These are phyloP conservation scores for Parasteatoda lunata DNA, from an alignment of 2,888 invertebrate species.

Conservation along the genomic window DNA sequence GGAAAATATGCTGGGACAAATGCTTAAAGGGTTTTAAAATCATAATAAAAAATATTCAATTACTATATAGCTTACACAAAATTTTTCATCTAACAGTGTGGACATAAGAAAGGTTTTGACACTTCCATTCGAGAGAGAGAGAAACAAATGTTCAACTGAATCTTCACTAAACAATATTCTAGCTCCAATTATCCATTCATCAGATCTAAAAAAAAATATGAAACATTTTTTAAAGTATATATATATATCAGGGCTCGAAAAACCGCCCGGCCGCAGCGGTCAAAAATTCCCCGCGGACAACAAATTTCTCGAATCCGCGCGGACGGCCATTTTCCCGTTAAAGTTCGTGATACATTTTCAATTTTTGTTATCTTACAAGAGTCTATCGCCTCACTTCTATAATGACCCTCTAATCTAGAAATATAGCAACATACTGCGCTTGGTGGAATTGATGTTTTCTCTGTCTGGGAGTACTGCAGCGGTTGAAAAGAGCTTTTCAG, in stretches of 20 bases:
- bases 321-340: too few species aligned
- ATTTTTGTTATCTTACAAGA: not conserved
- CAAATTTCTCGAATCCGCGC: too few species aligned
- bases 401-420: too few species aligned
- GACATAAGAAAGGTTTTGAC: constrained; percentile 3
- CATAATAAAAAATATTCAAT: not conserved
- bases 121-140: constrained; percentile 25
- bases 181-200: constrained; percentile 44
- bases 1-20: not conserved
- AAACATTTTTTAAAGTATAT: not conserved
- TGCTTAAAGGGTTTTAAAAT: not conserved
- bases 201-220: constrained; percentile 22
- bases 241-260: too few species aligned
- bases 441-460: too few species aligned
- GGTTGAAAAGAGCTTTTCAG: too few species aligned
- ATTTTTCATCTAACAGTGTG: not conserved
- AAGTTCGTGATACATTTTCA: not conserved
- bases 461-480: too few species aligned
- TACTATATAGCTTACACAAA: not conserved
- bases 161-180: not conserved
- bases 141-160: constrained; percentile 14
- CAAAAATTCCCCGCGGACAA: too few species aligned
- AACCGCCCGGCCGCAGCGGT: too few species aligned
- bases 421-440: too few species aligned
- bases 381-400: too few species aligned